Evolutionary conservation across 2,888 invertebrate genomes (phyloP), one percentile per base, ranked within the genome.

Genomic region (Octonoba sinensis): DNA sequence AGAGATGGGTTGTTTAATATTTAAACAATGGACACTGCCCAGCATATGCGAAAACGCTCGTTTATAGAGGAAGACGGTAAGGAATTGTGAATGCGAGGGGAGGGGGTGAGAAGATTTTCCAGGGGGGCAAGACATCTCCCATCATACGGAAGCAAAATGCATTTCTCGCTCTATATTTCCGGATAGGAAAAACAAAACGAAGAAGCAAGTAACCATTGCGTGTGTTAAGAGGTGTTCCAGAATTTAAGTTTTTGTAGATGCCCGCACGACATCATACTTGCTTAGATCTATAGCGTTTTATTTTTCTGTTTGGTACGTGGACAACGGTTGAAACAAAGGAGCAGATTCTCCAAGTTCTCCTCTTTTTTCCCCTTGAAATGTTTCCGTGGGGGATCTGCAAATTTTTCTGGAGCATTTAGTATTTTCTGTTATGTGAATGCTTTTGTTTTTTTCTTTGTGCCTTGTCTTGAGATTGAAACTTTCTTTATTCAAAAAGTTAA

Each of bases 1-100:
- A 81, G 73, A 69, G 73, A 81, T 79, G 72, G 67, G 66, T 49
- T 73, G 73, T 73, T 81, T 81, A 81, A 81, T 81, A 81, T 81
- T 81, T 81, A 81, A 81, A 81, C 79, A 73, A 81, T 81, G 79
- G 79, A 81, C 79, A 81, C 46, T 81, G 79, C 79, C 79, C 79
- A 81, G 73, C 36, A 56, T 67, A 12, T 57, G 56, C 46, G 77
- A 74, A 71, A 59, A 66, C 59, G 75, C 65, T n/a, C 59, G 54
- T 15, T 64, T 44, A 11, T 18, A 46, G 57, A 44, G 51, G 56
- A 44, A 56, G 44, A 57, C 22, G 16, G 20, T 18, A 36, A 36
- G 24, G 16, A 27, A 16, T 20, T 16, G 24, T 20, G 62, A n/a
- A 27, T 36, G 36, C 36, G 57, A 44, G 47, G 15, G 24, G 27